Evolutionary conservation across 1,140 invertebrate genomes (phyloP), one percentile per base, ranked within the genome.

Genomic region (Trissolcus basalis): DNA sequence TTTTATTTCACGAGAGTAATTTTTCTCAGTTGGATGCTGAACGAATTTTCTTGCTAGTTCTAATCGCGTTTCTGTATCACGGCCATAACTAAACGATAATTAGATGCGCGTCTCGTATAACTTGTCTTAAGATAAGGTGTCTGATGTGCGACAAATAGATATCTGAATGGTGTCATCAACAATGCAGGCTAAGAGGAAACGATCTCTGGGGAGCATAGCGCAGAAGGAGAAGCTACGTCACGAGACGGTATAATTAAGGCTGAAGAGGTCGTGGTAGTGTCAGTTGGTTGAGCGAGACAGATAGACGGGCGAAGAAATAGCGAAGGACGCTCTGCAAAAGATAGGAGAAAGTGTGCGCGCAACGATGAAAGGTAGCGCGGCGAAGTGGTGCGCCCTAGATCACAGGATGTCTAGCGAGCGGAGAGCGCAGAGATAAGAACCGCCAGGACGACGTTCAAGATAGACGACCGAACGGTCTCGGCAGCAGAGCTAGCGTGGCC

Each of bases 361-460:
- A 60, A 9, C 11, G 56, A 13, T 48, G 56, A 45, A 13, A 45
- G 16, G 8, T 27, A 43, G 65, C 9, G 36, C 14, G 32, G 64
- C 58, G 35, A 77, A 75, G 63, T 65, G 83, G 80, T 87, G 82
- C 19, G 19, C 80, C 77, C 86, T 88, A 88, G 85, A 88, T 88
- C 86, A 88, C 86, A 79, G 83, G 82, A 87, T 83, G 86, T 88
- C 86, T 88, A 86, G 83, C 81, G 44, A 86, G 80, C 82, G 77
- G 80, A 86, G 86, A 88, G 86, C 87, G 86, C 82, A 80, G 78
- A 88, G 87, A 88, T 88, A 88, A 88, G 87, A 85, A 87, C 85
- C 85, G 79, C 82, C 81, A 86, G 84, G 83, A 85, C 86, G 86
- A 87, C 86, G 86, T 81, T 82, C 85, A 88, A 88, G 86, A 88